These are phyloP conservation scores for Zaprionus bogoriensis DNA, from an alignment of 2,888 invertebrate genomes.

Conservation along the genomic window DNA sequence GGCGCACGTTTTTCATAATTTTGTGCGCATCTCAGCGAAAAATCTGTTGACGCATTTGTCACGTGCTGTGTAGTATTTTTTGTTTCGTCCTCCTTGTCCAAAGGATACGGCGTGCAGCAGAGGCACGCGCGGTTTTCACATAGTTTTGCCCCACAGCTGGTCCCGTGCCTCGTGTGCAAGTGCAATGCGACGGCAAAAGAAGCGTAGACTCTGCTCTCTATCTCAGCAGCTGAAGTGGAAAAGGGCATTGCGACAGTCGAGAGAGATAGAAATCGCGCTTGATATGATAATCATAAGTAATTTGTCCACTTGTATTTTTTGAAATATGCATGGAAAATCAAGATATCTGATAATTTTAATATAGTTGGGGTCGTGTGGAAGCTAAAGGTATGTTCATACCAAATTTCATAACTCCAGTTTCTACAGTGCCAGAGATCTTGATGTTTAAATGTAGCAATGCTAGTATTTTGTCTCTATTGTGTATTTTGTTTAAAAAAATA, in stretches of 20 bases:
- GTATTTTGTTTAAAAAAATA: no score
- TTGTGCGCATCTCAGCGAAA: constrained; percentile 77
- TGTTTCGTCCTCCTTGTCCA: constrained; percentile 41
- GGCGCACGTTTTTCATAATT: constrained; percentile 57
- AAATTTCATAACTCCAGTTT: background rate
- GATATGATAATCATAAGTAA: no score
- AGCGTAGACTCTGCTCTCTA: background rate
- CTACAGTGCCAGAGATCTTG: background rate
- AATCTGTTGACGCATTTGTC: constrained; percentile 77
- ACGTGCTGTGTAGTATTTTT: constrained; percentile 52
- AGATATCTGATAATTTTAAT: background rate
- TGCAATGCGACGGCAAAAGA: constrained; percentile 45
- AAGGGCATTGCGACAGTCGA: background rate
- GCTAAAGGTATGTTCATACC: background rate
- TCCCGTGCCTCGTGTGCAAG: constrained; percentile 55
- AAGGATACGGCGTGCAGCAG: constrained; percentile 43
- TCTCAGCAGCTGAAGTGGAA: background rate
- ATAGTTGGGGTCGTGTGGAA: background rate
- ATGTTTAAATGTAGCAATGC: background rate
- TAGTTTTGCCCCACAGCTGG: constrained; percentile 42
- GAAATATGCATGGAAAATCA: no score
- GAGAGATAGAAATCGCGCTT: no score
- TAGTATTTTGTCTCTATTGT: no score
- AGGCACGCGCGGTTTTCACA: constrained; percentile 45
- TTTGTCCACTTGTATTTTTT: no score